Conservation (phyloP, 2,888 invertebrate species). For the Drosophila kambysellisi region DNA sequence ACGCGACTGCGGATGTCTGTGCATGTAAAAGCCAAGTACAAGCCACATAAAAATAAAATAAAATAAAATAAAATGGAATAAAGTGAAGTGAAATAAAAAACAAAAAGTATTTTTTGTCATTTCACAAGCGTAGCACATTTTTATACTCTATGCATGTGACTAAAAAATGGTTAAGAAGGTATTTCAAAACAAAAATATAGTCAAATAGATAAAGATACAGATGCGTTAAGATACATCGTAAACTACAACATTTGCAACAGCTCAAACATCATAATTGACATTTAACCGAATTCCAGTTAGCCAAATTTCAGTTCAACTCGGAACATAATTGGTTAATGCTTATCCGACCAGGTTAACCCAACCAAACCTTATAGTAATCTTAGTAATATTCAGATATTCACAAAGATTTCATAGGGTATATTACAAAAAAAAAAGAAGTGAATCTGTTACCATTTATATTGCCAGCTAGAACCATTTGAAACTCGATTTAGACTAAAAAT, state of each 20-base stretch:
- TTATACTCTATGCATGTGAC: conserved; percentile 26
- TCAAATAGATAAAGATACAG: not conserved
- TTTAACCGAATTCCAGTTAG: not conserved
- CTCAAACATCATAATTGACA: not conserved
- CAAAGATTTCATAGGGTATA: not conserved
- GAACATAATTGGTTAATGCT: not conserved
- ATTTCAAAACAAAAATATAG: not conserved
- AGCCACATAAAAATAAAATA: conserved; percentile 70
- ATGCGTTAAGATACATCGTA: not conserved
- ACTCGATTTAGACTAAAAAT: not conserved
- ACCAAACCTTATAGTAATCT: not conserved
- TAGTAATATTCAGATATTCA: not conserved
- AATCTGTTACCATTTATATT: not conserved
- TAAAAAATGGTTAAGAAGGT: not conserved
- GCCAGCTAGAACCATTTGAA: not conserved
- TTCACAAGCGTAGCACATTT: not conserved
- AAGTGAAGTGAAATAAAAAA: conserved; percentile 33
- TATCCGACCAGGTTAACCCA: not conserved
- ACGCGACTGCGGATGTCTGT: conserved; percentile 40
- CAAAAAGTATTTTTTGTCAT: conserved; percentile 16
- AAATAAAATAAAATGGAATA: conserved; percentile 40
- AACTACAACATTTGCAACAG: not conserved
- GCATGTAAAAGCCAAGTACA: conserved; percentile 77
- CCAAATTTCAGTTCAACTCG: not conserved
- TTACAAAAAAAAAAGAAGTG: not conserved